Conservation (phyloP, 2,113 vertebrate species). For the Ovibos moschatus region DNA sequence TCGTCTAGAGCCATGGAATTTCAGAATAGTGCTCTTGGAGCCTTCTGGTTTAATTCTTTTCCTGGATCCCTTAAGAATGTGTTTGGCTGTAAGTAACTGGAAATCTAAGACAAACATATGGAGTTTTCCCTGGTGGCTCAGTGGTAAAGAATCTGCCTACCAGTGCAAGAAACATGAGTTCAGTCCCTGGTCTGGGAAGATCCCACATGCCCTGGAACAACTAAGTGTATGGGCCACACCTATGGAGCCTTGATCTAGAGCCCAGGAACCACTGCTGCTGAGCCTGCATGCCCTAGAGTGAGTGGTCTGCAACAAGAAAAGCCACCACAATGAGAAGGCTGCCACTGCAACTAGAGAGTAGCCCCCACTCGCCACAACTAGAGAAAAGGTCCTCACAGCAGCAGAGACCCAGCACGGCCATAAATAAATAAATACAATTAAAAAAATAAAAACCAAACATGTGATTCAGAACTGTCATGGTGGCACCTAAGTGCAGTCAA, state of each 20-base stretch:
- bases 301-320: background rate
- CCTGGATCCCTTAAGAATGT: background rate
- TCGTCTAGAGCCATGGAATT: background rate
- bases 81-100: background rate
- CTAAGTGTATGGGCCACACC: background rate
- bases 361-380: background rate
- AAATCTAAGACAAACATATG: background rate
- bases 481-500: too few species aligned
- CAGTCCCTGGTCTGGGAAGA: background rate
- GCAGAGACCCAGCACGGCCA: background rate
- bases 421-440: background rate
- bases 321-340: background rate
- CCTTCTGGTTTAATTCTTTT: background rate
- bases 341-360: background rate
- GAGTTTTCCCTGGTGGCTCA: background rate
- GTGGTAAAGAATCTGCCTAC: background rate
- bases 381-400: background rate
- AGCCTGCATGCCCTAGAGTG: background rate
- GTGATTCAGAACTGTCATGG: background rate
- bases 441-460: background rate
- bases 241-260: background rate
- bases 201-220: background rate
- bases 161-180: background rate
- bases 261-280: background rate
- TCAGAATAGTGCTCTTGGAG: background rate